Base-by-base conservation (phyloP, 2,113 vertebrate species). In the Rallus limicola region DNA sequence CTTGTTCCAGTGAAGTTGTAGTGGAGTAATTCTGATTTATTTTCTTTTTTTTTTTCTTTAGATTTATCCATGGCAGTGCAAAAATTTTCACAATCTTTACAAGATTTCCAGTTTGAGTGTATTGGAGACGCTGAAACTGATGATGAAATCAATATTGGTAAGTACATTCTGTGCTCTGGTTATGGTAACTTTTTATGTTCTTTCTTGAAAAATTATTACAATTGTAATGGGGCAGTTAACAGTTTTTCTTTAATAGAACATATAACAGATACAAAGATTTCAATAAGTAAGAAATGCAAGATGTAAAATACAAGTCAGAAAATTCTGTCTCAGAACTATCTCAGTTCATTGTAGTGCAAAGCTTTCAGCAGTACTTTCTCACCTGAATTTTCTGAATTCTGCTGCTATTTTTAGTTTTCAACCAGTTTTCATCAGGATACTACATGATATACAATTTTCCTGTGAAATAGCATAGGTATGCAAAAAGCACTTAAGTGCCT, bases 91-190 rank as follows among this genome's bases (percentile, higher is more conserved):
- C 98, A 99, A 88, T 99, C 99, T 16, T 96, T 99, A 29, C 99
- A 99, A 97, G 99, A 99, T 97, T 99, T 99, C 97, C 99, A 99
- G 81, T 99, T 99, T 93, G 99, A 99, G 93, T 99, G 99, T 92
- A 99, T 99, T 55, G 99, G 99, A 33, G 99, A 99, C 87, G 99
- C 99, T 29, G 99, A 99, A 98, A 99, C 99, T 7, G 99, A 99
- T 76, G 99, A 99, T 85, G 99, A 99, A 97, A 99, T 99, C 86
- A 99, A 99, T 95, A 99, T 99, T 26, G 99, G 99, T 99, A 97
- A 99, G 99, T 98, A 69, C 9, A 2, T 38, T 71, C 25, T 83
- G 26, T 59, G 38, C 2, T 89, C 50, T 62, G 17, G 9, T 72
- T 72, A 5, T 28, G 72, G 31, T 71, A 70, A 50, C 44, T 11